Conservation (phyloP, 1,140 invertebrate genomes). For the Papilio aristodemus region DNA sequence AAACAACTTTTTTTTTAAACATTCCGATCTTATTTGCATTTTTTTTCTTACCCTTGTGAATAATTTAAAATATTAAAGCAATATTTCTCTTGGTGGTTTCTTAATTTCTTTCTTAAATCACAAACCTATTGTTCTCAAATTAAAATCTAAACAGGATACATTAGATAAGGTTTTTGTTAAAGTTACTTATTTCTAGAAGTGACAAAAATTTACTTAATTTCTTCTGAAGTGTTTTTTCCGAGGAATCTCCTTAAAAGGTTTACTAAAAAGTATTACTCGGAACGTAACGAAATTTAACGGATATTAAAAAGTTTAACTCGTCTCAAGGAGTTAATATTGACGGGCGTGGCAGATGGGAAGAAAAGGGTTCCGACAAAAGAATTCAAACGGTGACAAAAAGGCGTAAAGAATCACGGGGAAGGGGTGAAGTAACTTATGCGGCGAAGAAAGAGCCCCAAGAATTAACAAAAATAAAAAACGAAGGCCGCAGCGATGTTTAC, state of each 20-base stretch:
- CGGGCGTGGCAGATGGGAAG: constrained; percentile 79
- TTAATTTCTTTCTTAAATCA: constrained; percentile 22
- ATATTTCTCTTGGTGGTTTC: constrained; percentile 48
- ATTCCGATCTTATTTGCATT: constrained; percentile 76
- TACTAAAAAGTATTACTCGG: constrained; percentile 50
- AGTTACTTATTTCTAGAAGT: neutral
- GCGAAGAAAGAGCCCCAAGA: constrained; percentile 74
- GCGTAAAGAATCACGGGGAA: constrained; percentile 76
- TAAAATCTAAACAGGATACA: neutral
- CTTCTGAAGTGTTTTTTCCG: constrained; percentile 47
- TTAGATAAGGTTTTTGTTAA: neutral
- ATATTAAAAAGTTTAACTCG: constrained; percentile 80
- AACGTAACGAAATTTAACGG: constrained; percentile 78
- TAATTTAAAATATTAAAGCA: constrained; percentile 77
- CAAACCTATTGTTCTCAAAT: constrained; percentile 3
- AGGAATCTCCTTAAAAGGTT: constrained; percentile 58
- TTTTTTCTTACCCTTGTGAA: constrained; percentile 70
- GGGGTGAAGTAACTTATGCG: constrained; percentile 79
- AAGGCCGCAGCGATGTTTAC: constrained; percentile 76
- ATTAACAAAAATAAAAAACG: constrained; percentile 81
- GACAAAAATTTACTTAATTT: neutral
- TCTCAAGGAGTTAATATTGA: constrained; percentile 80
- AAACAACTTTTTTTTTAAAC: constrained; percentile 78
- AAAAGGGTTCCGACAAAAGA: constrained; percentile 77
- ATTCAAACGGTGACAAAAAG: constrained; percentile 79